These are phyloP conservation scores for Iselma pallidipennis DNA, from an alignment of 2,888 invertebrate species.

Conservation along the genomic window DNA sequence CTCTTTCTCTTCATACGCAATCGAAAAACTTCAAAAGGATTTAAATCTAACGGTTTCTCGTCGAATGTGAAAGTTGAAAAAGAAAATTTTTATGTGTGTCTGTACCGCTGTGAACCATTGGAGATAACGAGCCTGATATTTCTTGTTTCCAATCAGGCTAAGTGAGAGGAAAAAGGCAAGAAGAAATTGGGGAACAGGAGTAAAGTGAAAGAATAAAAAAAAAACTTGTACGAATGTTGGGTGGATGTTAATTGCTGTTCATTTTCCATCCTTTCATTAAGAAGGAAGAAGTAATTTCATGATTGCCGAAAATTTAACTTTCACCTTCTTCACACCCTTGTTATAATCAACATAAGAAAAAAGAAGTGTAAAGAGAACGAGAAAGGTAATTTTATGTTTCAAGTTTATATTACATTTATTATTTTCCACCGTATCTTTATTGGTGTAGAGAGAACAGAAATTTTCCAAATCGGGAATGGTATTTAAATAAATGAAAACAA, in stretches of 20 bases:
- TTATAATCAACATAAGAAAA: background rate
- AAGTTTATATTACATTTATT: too few species aligned
- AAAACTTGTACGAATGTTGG: background rate
- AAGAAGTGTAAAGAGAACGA: too few species aligned
- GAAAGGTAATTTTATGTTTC: too few species aligned
- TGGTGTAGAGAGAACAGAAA: background rate
- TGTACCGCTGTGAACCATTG: constrained; percentile 15
- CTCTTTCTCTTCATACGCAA: background rate
- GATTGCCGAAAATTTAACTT: constrained; percentile 15
- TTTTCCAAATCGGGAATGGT: background rate
- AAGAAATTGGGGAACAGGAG: background rate
- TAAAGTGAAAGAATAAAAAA: background rate
- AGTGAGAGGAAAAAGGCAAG: constrained; percentile 21
- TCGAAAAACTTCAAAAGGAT: constrained; percentile 22
- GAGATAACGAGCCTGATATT: constrained; percentile 41
- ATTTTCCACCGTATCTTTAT: background rate
- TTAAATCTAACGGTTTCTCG: constrained; percentile 28
- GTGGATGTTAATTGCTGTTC: constrained; percentile 19
- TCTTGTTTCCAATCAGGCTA: constrained; percentile 42
- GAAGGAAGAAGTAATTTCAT: constrained; percentile 13
- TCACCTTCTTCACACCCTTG: background rate
- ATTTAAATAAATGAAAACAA: background rate
- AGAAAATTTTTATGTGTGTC: constrained; percentile 31
- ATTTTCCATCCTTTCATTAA: constrained; percentile 20
- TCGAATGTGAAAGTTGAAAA: constrained; percentile 34